Conservation (phyloP, 2,113 vertebrate species). For the Anser cygnoides region DNA sequence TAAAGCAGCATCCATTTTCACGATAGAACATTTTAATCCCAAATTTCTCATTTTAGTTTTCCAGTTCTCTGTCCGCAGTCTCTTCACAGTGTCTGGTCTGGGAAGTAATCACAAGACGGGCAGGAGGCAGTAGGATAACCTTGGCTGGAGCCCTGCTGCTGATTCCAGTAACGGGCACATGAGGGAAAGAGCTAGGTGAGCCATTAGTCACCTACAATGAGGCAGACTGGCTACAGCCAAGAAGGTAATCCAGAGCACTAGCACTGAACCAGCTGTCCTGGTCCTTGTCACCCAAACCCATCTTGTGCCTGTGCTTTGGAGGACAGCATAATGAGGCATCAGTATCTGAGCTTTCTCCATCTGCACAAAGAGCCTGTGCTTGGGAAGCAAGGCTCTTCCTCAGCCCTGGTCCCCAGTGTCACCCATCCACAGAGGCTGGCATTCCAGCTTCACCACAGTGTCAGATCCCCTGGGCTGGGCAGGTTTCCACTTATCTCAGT, state of each 20-base stretch:
- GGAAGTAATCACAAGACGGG: neutral
- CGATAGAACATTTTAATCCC: neutral
- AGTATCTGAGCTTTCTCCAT: neutral
- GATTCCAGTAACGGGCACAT: neutral
- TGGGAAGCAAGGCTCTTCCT: neutral
- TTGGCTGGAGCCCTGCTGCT: neutral
- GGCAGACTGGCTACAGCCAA: neutral
- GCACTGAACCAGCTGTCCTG: neutral
- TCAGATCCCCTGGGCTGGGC: neutral
- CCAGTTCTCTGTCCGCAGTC: neutral
- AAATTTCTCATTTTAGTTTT: neutral
- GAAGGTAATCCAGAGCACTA: neutral
- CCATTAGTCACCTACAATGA: neutral
- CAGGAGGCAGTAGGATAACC: neutral
- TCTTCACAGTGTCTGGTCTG: neutral
- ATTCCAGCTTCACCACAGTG: neutral
- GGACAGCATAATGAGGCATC: neutral
- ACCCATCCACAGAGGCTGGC: neutral
- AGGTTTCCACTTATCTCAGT: neutral
- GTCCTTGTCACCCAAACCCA: neutral
- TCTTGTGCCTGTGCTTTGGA: neutral
- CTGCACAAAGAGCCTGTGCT: neutral
- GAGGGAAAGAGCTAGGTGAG: neutral
- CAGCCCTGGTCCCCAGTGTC: neutral
- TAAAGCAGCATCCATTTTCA: conserved; percentile 8